Evolutionary conservation across 2,113 vertebrate genomes (phyloP), one percentile per base, ranked within the genome.

Genomic region (Ptilorrhoa leucosticta): DNA sequence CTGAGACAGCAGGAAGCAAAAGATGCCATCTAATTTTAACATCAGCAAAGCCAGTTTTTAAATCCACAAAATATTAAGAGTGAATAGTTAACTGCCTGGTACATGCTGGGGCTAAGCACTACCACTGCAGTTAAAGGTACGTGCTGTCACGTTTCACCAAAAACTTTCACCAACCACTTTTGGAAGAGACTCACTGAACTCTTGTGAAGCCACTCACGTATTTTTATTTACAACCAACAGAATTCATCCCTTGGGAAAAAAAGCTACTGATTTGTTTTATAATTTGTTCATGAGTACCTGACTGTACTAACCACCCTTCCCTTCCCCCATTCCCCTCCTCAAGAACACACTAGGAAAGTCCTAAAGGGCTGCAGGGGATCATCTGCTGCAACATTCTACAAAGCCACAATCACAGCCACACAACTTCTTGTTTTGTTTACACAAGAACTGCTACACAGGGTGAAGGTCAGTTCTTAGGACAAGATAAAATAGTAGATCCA

Each of bases 61-160:
- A 75, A 65, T 72, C 13, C 28, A 87, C 30, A 64, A 71, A 56
- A 63, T 42, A 61, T 35, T 66, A 72, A 71, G 16, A 58, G 42
- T 45, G 68, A 69, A 61, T 13, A 70, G n/a, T 42, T 84, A 79
- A 48, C 22, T 19, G n/a, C 23, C 39, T 42, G 45, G 28, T 15
- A 51, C 18, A 16, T 0, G 0, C 1, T 30, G 21, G 35, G 24
- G 39, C 21, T 73, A 56, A 63, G 45, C 54, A 80, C 18, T 28
- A 78, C 42, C 27, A 6, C 18, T 30, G 76, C 57, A 64, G 12
- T 31, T 91, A 75, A 65, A 81, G 45, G 0, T 13, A 89, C 90
- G 19, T 11, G 17, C 35, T 21, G 13, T 40, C 35, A 37, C 0
- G 0, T 45, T 75, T 89, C 58, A 53, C 30, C 40, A 9, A 68